phyloP scores from a whole-genome alignment of 2,113 vertebrate species.

The Oreochromis niloticus region DNA sequence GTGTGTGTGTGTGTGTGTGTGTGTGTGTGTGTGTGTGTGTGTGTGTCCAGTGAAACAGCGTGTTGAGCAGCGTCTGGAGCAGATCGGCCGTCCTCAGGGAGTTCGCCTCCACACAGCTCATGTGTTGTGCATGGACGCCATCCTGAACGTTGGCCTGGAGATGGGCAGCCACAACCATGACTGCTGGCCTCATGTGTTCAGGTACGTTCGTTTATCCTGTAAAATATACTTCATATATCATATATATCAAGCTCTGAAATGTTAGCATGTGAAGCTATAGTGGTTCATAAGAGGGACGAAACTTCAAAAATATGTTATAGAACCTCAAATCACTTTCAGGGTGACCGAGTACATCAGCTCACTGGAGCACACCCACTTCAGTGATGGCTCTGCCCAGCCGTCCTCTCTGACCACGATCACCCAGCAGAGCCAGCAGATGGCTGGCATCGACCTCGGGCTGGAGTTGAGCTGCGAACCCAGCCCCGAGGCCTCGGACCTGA shows the following conservation, averaged over 20 bases:
- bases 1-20: not conserved
- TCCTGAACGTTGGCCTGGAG: constrained; percentile 63
- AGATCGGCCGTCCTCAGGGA: constrained; percentile 42
- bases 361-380: constrained; percentile 93
- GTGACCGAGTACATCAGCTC: constrained; percentile 95
- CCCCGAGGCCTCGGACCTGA: constrained; percentile 65
- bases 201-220: not conserved
- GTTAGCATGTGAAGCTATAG: rapidly evolving
- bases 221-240: not conserved
- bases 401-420: constrained; percentile 82
- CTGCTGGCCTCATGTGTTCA: constrained; percentile 66
- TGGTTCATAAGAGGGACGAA: not conserved
- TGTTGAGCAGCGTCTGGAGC: constrained; percentile 56
- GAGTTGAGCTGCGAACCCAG: constrained; percentile 65
- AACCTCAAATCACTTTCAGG: constrained; percentile 49
- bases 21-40: not conserved
- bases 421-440: constrained; percentile 74
- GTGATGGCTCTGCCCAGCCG: constrained; percentile 77
- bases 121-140: constrained; percentile 66
- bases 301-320: not conserved
- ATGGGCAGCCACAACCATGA: constrained; percentile 68
- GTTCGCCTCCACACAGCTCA: constrained; percentile 63
- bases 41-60: constrained; percentile 55
- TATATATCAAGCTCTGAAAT: rapidly evolving
- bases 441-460: constrained; percentile 62